Evolutionary conservation across 1,140 invertebrate genomes (phyloP), one percentile per base, ranked within the genome.

Genomic region (Cotesia vestalis): DNA sequence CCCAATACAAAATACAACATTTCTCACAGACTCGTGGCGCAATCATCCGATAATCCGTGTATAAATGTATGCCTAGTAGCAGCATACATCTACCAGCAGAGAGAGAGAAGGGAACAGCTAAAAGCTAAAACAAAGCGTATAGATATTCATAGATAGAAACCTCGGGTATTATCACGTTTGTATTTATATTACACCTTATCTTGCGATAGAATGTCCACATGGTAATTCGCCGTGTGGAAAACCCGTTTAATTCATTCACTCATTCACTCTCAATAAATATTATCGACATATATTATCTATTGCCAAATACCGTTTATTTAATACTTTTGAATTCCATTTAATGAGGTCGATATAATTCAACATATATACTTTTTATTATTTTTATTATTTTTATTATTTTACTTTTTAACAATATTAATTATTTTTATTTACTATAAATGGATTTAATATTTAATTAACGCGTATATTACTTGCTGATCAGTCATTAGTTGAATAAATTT

Each of bases 41-140:
- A 64, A 64, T 64, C 62, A 64, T n/a, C 62, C 62, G 38, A 64
- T 64, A 51, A 64, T 64, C 62, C 62, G 17, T 35, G 60, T 36
- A 60, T 6, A 9, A 38, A 62, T 12, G 36, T 12, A 14, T 12
- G 9, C 9, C 27, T 35, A 27, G 27, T 60, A 12, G 27, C 27
- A 27, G 27, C 27, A 27, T 27, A 27, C 27, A 27, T 27, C 27
- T 27, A 27, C 27, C 27, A 27, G 1, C 27, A 27, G 1, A 27
- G 27, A 17, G 17, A 17, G 27, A 27, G 27, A 27, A 27, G 27
- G 27, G 27, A 27, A 57, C 17, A 20, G 53, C 5, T 9, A 20
- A 20, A 12, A 20, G 20, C 53, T 57, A 57, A 57, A 57, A 57
- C 20, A 17, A 57, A 57, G 53, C 53, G 55, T 27, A 27, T 27